phyloP scores from a whole-genome alignment of 2,888 invertebrate genomes.

The Pseudococcus jackbeardsleyi region DNA sequence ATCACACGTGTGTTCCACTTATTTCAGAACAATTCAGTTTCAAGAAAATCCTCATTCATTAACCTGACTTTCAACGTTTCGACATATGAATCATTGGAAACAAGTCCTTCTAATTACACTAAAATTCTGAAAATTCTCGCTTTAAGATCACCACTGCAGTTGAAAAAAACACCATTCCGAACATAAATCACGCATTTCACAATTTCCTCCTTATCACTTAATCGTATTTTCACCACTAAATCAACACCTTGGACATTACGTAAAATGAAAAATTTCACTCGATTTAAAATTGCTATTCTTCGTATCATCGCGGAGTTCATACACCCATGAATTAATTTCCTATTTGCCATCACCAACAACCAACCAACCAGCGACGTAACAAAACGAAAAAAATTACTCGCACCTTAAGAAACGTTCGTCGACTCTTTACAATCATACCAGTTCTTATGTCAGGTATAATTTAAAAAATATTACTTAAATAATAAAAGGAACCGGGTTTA shows the following conservation, averaged over 20 bases:
- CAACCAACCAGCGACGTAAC: background rate
- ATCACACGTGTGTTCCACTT: no score
- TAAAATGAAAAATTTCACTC: background rate
- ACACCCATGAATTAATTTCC: constrained; percentile 10
- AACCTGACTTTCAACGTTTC: no score
- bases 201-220: background rate
- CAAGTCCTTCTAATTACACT: no score
- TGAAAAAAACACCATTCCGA: no score
- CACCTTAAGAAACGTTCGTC: background rate
- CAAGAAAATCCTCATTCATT: no score
- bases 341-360: background rate
- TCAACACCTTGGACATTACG: background rate
- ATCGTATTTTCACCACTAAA: background rate
- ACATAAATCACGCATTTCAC: background rate
- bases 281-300: background rate
- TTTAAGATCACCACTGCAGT: no score
- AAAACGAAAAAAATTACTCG: background rate
- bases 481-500: constrained; percentile 31
- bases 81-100: no score
- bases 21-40: no score
- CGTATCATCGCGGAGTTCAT: background rate
- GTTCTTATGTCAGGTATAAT: background rate
- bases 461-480: constrained; percentile 18
- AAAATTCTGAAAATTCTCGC: no score
- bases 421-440: background rate